Conservation (phyloP, 2,113 vertebrate genomes). For the Pica pica region DNA sequence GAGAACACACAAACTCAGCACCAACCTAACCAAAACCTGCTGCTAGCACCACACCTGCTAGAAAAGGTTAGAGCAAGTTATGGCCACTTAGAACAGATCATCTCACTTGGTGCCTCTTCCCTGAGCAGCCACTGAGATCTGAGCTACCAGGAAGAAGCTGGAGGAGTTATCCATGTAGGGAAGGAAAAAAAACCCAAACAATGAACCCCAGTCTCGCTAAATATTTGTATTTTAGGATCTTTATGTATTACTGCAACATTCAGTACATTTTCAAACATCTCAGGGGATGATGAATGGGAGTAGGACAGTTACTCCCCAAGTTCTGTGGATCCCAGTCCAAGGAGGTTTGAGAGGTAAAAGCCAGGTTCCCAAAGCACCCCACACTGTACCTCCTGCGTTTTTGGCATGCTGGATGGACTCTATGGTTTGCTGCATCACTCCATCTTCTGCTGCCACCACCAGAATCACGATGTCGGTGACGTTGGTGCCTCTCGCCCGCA, state of each 20-base stretch:
- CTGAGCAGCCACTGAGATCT: accelerated
- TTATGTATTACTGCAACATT: not conserved
- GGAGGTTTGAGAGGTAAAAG: not conserved
- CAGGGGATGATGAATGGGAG: not conserved
- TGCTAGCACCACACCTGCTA: not conserved
- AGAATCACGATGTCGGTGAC: conserved; percentile 92
- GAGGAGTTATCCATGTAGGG: not conserved
- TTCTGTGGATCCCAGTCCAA: not conserved
- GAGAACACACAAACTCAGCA: not conserved
- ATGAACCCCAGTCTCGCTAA: not conserved
- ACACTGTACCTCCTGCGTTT: conserved; percentile 77
- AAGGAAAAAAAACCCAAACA: not conserved
- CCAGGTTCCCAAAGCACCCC: not conserved
- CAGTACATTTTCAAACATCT: not conserved
- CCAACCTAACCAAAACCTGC: not conserved
- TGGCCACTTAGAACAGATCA: not conserved
- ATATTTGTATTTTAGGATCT: not conserved
- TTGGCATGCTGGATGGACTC: conserved; percentile 91
- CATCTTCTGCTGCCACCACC: conserved; percentile 94
- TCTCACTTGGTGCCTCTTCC: not conserved
- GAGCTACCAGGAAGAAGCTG: not conserved
- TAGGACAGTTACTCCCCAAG: not conserved
- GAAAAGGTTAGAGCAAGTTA: not conserved
- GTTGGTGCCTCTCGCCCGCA: conserved; percentile 86
- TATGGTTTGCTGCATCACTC: conserved; percentile 94